These are phyloP conservation scores for Xestobium rufovillosum DNA, from an alignment of 2,888 invertebrate species.

Conservation along the genomic window DNA sequence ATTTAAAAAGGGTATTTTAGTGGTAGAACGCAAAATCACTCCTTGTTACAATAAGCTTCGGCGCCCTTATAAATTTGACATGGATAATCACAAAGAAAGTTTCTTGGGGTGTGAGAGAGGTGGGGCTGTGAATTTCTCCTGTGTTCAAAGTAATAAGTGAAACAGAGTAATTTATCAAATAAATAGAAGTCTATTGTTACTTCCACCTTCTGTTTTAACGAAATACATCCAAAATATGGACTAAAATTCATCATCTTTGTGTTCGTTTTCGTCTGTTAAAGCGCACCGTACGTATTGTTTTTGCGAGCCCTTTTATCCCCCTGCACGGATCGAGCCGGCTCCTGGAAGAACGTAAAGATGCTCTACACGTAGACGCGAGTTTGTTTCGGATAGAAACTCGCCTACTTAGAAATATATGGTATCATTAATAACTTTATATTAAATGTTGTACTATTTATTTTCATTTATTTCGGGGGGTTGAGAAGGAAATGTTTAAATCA, in stretches of 20 bases:
- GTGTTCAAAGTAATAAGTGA: slow-evolving; percentile 39
- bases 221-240: slow-evolving; percentile 40
- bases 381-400: slow-evolving; percentile 31
- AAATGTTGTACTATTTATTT: slow-evolving; percentile 42
- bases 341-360: no score
- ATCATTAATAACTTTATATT: slow-evolving; percentile 43
- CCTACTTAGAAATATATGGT: slow-evolving; percentile 38
- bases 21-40: no score
- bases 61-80: no score
- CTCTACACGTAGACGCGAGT: no score
- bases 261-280: slow-evolving; percentile 36
- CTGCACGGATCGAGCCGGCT: slow-evolving; percentile 20
- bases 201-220: slow-evolving; percentile 35
- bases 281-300: slow-evolving; percentile 24
- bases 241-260: slow-evolving; percentile 42
- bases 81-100: no score
- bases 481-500: no score
- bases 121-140: no score
- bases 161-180: slow-evolving; percentile 43
- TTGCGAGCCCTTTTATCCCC: slow-evolving; percentile 18
- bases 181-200: slow-evolving; percentile 42
- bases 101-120: no score
- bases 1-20: no score
- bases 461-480: slow-evolving; percentile 41
- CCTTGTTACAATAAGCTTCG: no score